Evolutionary conservation across 2,797 vertebrate genomes (phyloP), one percentile per base, ranked within the genome.

Genomic region (Lepilemur ruficaudatus): DNA sequence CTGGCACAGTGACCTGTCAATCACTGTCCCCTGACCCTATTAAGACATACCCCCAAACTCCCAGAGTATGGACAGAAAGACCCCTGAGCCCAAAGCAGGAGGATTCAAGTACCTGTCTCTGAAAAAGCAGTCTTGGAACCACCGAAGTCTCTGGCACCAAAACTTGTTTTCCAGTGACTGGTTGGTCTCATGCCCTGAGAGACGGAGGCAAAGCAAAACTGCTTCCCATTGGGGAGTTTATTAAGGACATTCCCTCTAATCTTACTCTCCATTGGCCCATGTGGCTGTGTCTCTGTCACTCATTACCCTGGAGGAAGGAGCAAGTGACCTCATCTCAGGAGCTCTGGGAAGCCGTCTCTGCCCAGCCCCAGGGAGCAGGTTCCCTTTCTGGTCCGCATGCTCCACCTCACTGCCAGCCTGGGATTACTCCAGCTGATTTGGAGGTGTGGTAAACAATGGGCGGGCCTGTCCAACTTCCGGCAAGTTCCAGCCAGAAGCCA

Each of bases 211-310:
- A 89, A 97, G 81, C 35, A 79, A 97, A 93, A 91, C 96, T 67
- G 89, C 81, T 92, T 97, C 94, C 89, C 87, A 97, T 96, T 98
- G 98, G 97, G 69, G 91, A 93, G 43, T 18, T 41, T 61, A n/a
- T 43, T 72, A 57, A 79, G 89, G 86, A 82, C 87, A 20, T 52
- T 91, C 41, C 69, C 35, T 87, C 89, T 90, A 81, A 63, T 12
- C 96, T 69, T 32, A 38, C 69, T 89, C 76, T 52, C 93, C 95
- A 98, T 96, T 98, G 98, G 98, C 46, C 63, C 46, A 18, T 13
- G 38, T 0, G 25, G 30, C 57, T 25, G 30, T 15, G 32, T 28
- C 32, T 94, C 93, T 82, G 92, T 69, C 79, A 84, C 61, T 82
- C 55, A 79, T 14, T 93, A 17, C 93, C 90, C 86, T 7, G 61